Base-by-base conservation (phyloP, 2,888 invertebrate species). In the Lasius fuliginosus region DNA sequence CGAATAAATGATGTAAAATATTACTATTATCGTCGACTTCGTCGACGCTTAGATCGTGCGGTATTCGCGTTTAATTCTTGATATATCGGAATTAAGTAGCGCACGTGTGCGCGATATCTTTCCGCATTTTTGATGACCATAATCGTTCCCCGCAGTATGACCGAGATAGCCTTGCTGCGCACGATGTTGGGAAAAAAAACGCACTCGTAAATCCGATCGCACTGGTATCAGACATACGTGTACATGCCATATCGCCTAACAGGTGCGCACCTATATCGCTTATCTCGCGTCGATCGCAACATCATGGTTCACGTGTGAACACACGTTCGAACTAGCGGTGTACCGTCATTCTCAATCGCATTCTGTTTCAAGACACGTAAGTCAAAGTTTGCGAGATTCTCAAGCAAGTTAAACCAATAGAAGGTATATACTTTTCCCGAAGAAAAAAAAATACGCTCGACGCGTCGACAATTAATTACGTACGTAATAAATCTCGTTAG, bases 271-370 rank as follows among this genome's bases (percentile, higher is more conserved):
- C 60, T 68, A 49, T 85, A 86, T 83, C 86, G 83, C 83, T 89
- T 90, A 91, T 90, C 91, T 81, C 73, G 64, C 71, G 85, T 82
- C 86, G 88, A 91, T 90, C 89, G 86, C 30, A 67, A 73, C 46
- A 56, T 46, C 83, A 75, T 76, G 71, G 73, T 75, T 53, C 15
- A 83, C 73, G 83, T 76, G 71, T 58, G 83, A 83, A 82, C 74
- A 85, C 84, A 81, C 23, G 23, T 86, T 88, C 83, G 77, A 88
- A 81, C 85, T 88, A 86, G 85, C 87, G 87, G 88, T 87, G 83
- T 83, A 79, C 85, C 88, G 90, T 89, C 91, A 89, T 86, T 82
- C 82, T 86, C 83, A 86, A 27, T 67, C 15, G 15, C 9, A 53
- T 56, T 67, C 23, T 18, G 36, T 46, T 53, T 71, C 46, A n/a